These are phyloP conservation scores for Selene dorsalis DNA, from an alignment of 2,797 vertebrate species.

Conservation along the genomic window DNA sequence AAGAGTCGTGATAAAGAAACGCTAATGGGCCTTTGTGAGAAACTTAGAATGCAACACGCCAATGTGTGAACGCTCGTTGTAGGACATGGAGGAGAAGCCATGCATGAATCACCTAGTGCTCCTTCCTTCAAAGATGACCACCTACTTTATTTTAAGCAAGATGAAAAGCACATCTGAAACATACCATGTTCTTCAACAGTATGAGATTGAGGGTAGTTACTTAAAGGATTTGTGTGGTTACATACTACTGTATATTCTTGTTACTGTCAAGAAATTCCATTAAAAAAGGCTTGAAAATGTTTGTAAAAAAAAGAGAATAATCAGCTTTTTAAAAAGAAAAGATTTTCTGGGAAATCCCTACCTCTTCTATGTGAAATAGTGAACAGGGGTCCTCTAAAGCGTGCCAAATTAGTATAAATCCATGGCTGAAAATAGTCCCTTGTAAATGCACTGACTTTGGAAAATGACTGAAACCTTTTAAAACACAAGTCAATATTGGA, in stretches of 20 bases:
- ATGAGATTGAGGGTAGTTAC: background rate
- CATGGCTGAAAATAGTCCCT: background rate
- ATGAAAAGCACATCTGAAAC: background rate
- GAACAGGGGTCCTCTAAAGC: background rate
- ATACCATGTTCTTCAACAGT: background rate
- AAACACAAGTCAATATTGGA: background rate
- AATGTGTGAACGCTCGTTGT: constrained; percentile 29
- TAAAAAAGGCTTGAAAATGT: background rate
- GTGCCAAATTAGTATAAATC: background rate
- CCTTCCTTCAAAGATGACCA: background rate
- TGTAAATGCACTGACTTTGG: background rate
- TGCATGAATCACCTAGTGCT: constrained; percentile 6
- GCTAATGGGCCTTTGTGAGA: constrained; percentile 62
- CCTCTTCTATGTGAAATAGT: background rate
- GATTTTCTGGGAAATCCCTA: background rate
- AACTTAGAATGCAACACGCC: constrained; percentile 48
- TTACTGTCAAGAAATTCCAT: background rate
- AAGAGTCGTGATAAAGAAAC: constrained; percentile 66
- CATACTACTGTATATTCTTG: background rate
- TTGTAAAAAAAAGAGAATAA: background rate
- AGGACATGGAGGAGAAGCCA: constrained; percentile 18
- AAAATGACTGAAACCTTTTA: background rate
- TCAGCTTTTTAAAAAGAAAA: background rate
- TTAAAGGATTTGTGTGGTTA: background rate
- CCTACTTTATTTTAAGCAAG: background rate